Conservation (phyloP, 2,113 vertebrate species). For the Myrmecobius fasciatus region DNA sequence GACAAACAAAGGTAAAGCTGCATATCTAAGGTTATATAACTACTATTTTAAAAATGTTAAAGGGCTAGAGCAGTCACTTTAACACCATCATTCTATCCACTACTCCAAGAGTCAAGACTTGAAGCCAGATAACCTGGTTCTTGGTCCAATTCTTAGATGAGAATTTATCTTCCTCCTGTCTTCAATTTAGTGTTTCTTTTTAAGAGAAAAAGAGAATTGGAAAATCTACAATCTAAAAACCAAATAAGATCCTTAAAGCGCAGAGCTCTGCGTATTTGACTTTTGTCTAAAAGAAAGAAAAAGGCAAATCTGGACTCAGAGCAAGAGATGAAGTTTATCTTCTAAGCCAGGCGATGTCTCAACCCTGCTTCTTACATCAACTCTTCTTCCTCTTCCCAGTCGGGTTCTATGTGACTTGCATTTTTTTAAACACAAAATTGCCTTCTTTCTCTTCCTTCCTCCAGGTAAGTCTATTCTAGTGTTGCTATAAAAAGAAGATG, state of each 20-base stretch:
- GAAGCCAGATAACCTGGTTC: background rate
- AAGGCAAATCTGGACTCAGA: background rate
- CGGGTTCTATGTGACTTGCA: background rate
- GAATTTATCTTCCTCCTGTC: background rate
- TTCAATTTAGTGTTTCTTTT: background rate
- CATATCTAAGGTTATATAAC: background rate
- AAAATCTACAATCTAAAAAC: background rate
- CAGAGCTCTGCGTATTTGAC: background rate
- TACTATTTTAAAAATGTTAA: background rate
- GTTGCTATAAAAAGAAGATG: slow-evolving; percentile 36
- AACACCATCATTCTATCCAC: background rate
- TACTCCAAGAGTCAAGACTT: background rate
- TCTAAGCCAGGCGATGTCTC: background rate
- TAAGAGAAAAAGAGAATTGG: background rate
- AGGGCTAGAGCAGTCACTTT: background rate
- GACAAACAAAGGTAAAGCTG: background rate
- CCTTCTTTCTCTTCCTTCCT: background rate
- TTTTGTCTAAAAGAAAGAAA: background rate
- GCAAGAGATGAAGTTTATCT: background rate
- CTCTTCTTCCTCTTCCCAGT: background rate
- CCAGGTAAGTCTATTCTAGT: slow-evolving; percentile 13
- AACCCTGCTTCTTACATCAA: background rate
- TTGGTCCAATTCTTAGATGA: background rate
- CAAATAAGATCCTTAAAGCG: background rate
- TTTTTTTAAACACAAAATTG: background rate